phyloP scores from a whole-genome alignment of 2,113 vertebrate genomes.

The Petaurus breviceps region DNA sequence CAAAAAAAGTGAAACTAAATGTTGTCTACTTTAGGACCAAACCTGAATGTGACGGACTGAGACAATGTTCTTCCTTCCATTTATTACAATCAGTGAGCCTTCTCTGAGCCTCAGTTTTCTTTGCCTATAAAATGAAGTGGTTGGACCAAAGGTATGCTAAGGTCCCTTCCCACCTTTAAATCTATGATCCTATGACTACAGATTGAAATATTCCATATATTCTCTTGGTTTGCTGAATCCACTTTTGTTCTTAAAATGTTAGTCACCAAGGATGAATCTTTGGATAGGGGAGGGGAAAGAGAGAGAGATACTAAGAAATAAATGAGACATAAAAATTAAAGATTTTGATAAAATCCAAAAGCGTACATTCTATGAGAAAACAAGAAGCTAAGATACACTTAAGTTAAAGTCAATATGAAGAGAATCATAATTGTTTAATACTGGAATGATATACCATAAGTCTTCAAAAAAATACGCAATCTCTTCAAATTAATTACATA shows the following conservation, averaged over 20 bases:
- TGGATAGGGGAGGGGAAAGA: not conserved
- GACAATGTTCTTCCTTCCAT: not conserved
- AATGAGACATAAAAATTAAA: not conserved
- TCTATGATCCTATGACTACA: not conserved
- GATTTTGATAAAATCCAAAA: not conserved
- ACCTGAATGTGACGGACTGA: not conserved
- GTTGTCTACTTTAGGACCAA: not conserved
- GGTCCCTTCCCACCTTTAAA: not conserved
- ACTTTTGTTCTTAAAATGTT: not conserved
- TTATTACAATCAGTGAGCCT: not conserved
- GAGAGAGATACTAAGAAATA: not conserved
- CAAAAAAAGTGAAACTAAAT: not conserved
- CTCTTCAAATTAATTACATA: not conserved
- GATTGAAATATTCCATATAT: not conserved
- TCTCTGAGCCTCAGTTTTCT: not conserved
- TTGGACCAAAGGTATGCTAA: not conserved
- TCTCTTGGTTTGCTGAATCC: not conserved
- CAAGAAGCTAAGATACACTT: not conserved
- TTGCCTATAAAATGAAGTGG: not conserved
- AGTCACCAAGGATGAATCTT: not conserved
- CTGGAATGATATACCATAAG: not conserved
- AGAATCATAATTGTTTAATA: not conserved
- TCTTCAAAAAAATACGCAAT: not conserved
- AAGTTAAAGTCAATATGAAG: not conserved
- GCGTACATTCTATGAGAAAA: not conserved